These are phyloP conservation scores for Drosophila burlai DNA, from an alignment of 1,140 invertebrate genomes.

Conservation along the genomic window DNA sequence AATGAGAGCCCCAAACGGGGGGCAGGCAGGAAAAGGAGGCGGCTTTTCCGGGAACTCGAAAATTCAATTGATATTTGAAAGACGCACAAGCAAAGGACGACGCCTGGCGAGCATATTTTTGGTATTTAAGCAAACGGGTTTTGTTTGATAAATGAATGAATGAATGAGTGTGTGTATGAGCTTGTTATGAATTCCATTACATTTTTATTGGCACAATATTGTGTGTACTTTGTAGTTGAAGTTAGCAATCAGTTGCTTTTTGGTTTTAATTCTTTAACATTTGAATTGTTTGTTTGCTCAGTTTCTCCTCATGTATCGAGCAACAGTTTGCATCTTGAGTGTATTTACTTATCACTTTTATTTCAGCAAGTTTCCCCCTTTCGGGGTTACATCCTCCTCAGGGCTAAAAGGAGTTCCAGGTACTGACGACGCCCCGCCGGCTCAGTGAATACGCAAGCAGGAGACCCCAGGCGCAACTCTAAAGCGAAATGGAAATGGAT, in stretches of 20 bases:
- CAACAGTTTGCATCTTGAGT: not conserved
- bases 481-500: constrained; percentile 61
- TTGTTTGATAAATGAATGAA: constrained; percentile 5
- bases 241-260: not conserved
- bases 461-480: constrained; percentile 15
- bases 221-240: not conserved
- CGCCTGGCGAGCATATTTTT: constrained; percentile 4
- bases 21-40: not conserved
- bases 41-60: constrained; percentile 21
- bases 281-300: not conserved
- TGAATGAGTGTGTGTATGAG: not conserved
- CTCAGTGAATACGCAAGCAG: constrained; percentile 51
- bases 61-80: constrained; percentile 35
- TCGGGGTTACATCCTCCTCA: not conserved
- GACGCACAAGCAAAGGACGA: constrained; percentile 2
- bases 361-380: not conserved
- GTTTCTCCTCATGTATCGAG: not conserved
- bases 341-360: not conserved
- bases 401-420: not conserved
- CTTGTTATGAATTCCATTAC: not conserved
- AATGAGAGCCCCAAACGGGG: constrained; percentile 12
- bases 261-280: not conserved
- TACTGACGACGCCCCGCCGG: constrained; percentile 5
- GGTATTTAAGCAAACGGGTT: constrained; percentile 6
- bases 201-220: constrained; percentile 4